Conservation (phyloP, 2,888 invertebrate genomes). For the Darwinula stevensoni region DNA sequence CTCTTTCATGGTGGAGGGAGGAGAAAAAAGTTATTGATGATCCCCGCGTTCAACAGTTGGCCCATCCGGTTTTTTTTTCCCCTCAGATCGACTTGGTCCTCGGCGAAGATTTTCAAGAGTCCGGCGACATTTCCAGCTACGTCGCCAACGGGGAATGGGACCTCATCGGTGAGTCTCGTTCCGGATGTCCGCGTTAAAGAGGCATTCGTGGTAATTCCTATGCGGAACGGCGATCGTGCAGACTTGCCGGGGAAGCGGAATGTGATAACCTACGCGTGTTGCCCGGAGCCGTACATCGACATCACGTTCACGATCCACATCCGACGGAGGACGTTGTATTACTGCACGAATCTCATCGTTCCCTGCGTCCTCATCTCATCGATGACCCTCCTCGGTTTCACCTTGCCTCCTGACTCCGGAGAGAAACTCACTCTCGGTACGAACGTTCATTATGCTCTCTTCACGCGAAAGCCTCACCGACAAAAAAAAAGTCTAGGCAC, state of each 20-base stretch:
- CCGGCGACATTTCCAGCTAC: conserved; percentile 86
- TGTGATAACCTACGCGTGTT: conserved; percentile 58
- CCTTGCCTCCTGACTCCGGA: conserved; percentile 87
- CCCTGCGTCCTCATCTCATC: conserved; percentile 95
- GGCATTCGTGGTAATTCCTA: conserved; percentile 7
- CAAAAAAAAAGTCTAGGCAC: background rate
- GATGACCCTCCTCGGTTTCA: conserved; percentile 92
- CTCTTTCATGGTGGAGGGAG: too few species aligned
- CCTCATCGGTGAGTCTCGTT: conserved; percentile 73
- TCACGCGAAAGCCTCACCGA: background rate
- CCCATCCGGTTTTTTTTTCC: too few species aligned
- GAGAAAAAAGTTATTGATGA: too few species aligned
- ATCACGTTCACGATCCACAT: conserved; percentile 92
- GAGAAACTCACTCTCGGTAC: conserved; percentile 81
- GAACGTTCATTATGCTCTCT: conserved; percentile 9
- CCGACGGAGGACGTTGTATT: conserved; percentile 79
- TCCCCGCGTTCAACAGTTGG: too few species aligned
- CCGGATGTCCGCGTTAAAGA: background rate
- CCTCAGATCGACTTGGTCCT: conserved; percentile 75
- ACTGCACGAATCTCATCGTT: conserved; percentile 97
- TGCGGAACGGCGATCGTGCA: conserved; percentile 18
- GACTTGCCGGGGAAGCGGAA: conserved; percentile 77
- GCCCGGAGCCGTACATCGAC: conserved; percentile 65
- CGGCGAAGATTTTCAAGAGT: conserved; percentile 66
- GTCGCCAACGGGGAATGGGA: conserved; percentile 99